phyloP scores from a whole-genome alignment of 2,113 vertebrate genomes.

The Petaurus breviceps region DNA sequence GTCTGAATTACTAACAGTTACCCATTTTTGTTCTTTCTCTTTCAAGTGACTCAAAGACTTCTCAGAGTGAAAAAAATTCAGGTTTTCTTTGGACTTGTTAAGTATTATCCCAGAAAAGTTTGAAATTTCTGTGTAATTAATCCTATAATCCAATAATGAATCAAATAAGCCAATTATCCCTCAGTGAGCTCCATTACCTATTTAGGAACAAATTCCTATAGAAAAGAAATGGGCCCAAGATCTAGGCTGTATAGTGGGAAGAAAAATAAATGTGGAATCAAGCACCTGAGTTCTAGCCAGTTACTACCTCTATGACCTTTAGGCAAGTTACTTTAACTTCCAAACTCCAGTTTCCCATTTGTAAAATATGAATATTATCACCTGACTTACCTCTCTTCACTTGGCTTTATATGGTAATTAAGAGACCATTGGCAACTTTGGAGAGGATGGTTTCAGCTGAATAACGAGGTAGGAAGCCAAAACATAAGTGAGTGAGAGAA shows the following conservation, averaged over 20 bases:
- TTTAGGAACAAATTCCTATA: neutral
- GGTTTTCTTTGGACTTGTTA: neutral
- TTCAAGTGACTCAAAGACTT: neutral
- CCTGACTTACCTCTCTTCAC: neutral
- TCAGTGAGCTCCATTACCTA: neutral
- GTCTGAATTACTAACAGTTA: neutral
- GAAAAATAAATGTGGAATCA: neutral
- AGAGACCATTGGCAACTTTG: neutral
- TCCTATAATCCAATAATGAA: neutral
- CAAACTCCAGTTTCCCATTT: neutral
- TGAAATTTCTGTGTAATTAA: conserved; percentile 17
- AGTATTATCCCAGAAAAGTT: neutral
- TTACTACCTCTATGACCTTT: neutral
- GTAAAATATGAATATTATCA: neutral
- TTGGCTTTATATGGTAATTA: neutral
- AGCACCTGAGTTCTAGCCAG: neutral
- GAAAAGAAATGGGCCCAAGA: neutral
- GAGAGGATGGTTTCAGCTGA: neutral
- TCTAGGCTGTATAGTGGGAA: neutral
- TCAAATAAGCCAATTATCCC: neutral
- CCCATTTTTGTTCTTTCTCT: neutral
- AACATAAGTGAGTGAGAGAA: neutral
- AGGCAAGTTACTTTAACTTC: neutral
- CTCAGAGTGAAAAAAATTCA: neutral
- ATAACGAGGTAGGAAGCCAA: neutral